Percentiles rank a stretch among this genome's conserved stretches.
Evolutionary conservation across 1,140 invertebrate species (phyloP).

Genomic region (Planococcus citri): DNA sequence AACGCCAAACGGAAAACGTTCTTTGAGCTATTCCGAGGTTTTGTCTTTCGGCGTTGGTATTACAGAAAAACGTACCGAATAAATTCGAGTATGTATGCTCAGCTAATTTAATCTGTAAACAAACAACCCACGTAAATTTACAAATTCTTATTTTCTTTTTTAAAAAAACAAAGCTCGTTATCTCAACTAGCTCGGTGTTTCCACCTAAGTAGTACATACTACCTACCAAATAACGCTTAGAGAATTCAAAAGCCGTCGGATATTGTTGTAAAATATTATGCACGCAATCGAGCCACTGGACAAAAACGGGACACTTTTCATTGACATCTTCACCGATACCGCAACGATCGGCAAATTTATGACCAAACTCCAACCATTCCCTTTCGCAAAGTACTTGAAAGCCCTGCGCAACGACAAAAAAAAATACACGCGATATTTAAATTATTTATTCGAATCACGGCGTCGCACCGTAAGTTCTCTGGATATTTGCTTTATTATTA

Average conservation of each 20-base stretch:
- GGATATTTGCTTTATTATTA: no score
- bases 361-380: constrained; percentile 93
- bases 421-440: background rate
- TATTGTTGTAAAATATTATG: constrained; percentile 84
- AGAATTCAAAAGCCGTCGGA: constrained; percentile 91
- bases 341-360: constrained; percentile 92
- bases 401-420: constrained; percentile 44
- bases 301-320: constrained; percentile 89
- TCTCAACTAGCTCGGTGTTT: no score
- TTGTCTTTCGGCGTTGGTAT: constrained; percentile 63
- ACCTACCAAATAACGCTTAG: constrained; percentile 76
- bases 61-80: constrained; percentile 94
- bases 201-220: no score
- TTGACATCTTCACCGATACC: constrained; percentile 80
- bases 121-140: constrained; percentile 15
- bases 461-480: background rate
- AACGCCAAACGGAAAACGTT: constrained; percentile 78
- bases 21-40: constrained; percentile 50
- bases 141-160: no score
- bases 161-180: no score
- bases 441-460: background rate
- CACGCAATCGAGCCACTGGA: constrained; percentile 95
- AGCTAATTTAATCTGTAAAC: constrained; percentile 75
- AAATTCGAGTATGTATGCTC: constrained; percentile 91
- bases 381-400: constrained; percentile 83